Evolutionary conservation across 1,140 invertebrate species (phyloP).

Genomic region (Wasmannia auropunctata): DNA sequence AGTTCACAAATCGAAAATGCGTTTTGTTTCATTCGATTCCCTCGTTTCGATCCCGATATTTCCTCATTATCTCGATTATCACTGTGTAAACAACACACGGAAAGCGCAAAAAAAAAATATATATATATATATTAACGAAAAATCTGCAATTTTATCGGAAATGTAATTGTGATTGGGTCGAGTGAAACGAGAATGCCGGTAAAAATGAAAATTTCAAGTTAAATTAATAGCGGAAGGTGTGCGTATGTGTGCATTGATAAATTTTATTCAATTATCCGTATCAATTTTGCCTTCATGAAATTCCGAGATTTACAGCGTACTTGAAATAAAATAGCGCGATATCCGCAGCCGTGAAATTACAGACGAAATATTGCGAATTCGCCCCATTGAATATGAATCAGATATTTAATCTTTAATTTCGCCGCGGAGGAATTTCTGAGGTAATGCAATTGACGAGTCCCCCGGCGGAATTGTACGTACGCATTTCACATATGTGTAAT

Average conservation of each 20-base stretch:
- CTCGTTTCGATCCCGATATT: background rate
- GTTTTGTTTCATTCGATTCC: conserved; percentile 12
- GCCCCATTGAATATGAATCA: conserved; percentile 11
- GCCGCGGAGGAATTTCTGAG: conserved; percentile 1
- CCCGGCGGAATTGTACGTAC: conserved; percentile 22
- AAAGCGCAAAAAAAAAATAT: background rate
- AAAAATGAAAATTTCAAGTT: background rate
- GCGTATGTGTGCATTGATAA: background rate
- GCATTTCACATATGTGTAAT: conserved; percentile 18
- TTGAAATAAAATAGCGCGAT: conserved; percentile 3
- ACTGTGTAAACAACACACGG: background rate
- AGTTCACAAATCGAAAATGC: conserved; percentile 35
- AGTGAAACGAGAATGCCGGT: background rate
- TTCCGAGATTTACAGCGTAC: background rate
- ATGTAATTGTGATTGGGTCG: background rate
- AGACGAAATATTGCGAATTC: background rate
- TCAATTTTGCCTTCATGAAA: background rate
- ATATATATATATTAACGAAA: background rate
- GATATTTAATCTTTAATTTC: conserved; percentile 37
- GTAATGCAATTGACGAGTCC: conserved; percentile 33
- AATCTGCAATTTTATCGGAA: background rate
- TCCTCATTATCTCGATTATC: background rate
- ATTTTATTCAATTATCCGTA: conserved; percentile 32
- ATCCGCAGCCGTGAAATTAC: background rate
- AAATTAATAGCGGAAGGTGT: background rate